phyloP scores from a whole-genome alignment of 2,888 invertebrate genomes.

The Seira musarum region DNA sequence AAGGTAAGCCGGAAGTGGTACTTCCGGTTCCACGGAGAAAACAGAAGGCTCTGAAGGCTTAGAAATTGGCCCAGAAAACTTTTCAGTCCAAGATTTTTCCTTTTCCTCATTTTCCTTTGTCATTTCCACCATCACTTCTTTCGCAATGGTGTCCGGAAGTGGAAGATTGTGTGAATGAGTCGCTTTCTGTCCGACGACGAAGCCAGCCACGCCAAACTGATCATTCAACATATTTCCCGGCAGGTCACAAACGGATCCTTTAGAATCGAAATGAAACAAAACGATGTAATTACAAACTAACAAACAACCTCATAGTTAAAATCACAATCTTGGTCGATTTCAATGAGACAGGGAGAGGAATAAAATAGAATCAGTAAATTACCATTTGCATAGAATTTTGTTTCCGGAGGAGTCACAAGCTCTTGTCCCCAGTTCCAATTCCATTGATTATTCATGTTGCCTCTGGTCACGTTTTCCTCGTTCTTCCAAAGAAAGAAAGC shows the following conservation, averaged over 20 bases:
- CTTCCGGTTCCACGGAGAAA: background rate
- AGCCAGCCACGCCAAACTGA: constrained; percentile 32
- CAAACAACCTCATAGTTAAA: no score
- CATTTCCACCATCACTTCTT: background rate
- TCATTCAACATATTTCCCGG: constrained; percentile 33
- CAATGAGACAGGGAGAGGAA: no score
- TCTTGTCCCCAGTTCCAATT: background rate
- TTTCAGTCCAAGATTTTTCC: no score
- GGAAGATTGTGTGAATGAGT: background rate
- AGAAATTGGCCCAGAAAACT: constrained; percentile 12
- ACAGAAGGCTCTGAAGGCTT: background rate
- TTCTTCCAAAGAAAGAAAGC: no score
- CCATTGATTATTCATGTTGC: background rate
- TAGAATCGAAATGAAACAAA: background rate
- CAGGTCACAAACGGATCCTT: constrained; percentile 19
- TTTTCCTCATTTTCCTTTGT: background rate
- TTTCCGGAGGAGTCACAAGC: background rate
- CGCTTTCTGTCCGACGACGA: background rate
- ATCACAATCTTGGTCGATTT: no score
- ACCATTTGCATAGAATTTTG: constrained; percentile 1
- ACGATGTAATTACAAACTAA: no score
- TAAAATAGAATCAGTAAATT: background rate
- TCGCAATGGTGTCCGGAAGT: background rate
- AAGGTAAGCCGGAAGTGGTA: constrained; percentile 28
- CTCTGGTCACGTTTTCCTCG: background rate